phyloP scores from a whole-genome alignment of 2,797 vertebrate genomes.

The Graptemys geographica region DNA sequence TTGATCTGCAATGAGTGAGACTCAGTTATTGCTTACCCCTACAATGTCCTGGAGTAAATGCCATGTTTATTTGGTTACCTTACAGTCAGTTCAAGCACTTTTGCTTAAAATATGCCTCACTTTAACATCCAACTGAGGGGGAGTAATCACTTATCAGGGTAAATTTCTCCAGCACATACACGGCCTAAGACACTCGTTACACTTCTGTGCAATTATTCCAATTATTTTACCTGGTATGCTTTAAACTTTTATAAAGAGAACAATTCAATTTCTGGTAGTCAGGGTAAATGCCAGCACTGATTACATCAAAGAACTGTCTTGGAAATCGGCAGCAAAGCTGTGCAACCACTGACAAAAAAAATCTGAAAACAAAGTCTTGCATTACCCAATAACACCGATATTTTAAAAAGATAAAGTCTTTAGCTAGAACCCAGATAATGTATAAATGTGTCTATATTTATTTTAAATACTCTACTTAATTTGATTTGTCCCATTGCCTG shows the following conservation, averaged over 20 bases:
- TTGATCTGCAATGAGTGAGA: not conserved
- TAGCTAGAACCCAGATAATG: not conserved
- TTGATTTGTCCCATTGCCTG: not conserved
- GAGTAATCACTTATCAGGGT: not conserved
- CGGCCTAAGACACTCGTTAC: not conserved
- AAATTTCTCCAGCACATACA: not conserved
- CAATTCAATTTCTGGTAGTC: not conserved
- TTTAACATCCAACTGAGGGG: not conserved
- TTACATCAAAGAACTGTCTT: not conserved
- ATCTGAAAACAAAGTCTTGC: not conserved
- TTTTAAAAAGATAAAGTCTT: not conserved
- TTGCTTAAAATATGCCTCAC: not conserved
- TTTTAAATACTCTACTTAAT: not conserved
- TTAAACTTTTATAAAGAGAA: not conserved
- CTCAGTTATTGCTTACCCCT: not conserved
- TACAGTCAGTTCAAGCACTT: not conserved
- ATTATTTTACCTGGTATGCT: not conserved
- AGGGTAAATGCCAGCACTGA: not conserved
- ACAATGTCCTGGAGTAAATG: not conserved
- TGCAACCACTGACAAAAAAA: not conserved
- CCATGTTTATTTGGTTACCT: not conserved
- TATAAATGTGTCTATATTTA: not conserved
- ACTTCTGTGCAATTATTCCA: not conserved
- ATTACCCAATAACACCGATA: not conserved
- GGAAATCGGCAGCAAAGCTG: not conserved